phyloP scores from a whole-genome alignment of 2,888 invertebrate genomes.

The Pocota personata region DNA sequence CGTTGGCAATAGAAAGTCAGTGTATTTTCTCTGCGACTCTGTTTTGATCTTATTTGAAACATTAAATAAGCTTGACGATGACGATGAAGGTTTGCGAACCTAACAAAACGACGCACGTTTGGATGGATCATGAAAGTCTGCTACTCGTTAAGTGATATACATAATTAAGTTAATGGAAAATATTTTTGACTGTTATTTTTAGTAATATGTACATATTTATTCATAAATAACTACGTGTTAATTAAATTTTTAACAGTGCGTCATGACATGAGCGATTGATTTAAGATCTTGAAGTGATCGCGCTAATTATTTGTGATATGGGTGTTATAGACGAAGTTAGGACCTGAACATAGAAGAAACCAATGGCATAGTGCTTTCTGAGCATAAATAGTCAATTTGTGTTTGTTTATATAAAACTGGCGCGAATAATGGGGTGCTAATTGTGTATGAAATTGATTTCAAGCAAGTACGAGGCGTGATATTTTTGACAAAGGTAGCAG shows the following conservation, averaged over 20 bases:
- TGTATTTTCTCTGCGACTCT: background rate
- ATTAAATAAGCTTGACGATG: background rate
- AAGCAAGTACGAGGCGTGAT: background rate
- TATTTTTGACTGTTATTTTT: slow-evolving; percentile 16
- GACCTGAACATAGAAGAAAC: background rate
- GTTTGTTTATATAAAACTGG: background rate
- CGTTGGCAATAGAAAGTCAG: background rate
- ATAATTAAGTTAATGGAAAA: slow-evolving; percentile 30
- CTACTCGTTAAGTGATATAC: slow-evolving; percentile 15
- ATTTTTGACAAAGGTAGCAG: background rate
- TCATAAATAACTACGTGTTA: slow-evolving; percentile 27
- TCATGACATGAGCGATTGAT: background rate
- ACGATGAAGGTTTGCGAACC: background rate
- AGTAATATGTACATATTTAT: slow-evolving; percentile 17
- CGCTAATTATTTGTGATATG: background rate
- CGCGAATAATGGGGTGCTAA: background rate
- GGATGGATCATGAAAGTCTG: background rate
- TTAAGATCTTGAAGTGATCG: background rate
- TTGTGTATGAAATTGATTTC: slow-evolving; percentile 7
- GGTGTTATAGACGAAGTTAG: background rate
- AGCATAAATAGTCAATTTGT: background rate
- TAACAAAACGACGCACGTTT: background rate
- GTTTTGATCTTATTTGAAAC: background rate
- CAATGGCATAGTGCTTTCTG: background rate
- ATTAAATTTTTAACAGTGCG: slow-evolving; percentile 14